Conservation (phyloP, 2,888 invertebrate species). For the Agrochola lychnidis region DNA sequence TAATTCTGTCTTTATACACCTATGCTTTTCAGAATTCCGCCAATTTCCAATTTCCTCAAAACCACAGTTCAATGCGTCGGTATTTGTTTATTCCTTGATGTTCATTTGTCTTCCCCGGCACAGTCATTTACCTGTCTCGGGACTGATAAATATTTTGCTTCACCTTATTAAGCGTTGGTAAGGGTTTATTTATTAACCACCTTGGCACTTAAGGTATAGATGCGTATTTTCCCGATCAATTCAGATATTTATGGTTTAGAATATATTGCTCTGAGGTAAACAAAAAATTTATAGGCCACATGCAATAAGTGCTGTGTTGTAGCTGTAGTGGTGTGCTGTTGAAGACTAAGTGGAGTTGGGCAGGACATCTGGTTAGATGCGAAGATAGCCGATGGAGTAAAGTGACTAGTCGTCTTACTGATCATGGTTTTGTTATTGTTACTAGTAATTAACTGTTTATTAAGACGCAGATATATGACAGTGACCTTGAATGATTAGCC, state of each 20-base stretch:
- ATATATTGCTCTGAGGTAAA: neutral
- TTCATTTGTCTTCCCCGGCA: conserved; percentile 42
- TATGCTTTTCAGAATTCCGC: neutral
- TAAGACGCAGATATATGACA: too few species aligned
- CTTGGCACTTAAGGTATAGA: neutral
- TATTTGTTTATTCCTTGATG: conserved; percentile 28
- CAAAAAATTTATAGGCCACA: neutral
- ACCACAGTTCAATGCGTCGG: conserved; percentile 31
- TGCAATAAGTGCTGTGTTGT: neutral
- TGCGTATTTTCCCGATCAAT: too few species aligned
- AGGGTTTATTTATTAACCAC: conserved; percentile 28
- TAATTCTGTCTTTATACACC: too few species aligned
- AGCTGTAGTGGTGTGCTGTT: too few species aligned
- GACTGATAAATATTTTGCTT: conserved; percentile 35
- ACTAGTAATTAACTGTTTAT: too few species aligned
- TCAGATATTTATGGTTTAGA: neutral
- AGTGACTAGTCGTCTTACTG: too few species aligned
- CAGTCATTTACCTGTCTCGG: conserved; percentile 21
- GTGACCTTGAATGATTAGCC: too few species aligned
- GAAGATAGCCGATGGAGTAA: too few species aligned
- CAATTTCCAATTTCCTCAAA: neutral
- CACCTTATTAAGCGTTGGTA: conserved; percentile 13
- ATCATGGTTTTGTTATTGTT: too few species aligned
- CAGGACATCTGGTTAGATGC: too few species aligned
- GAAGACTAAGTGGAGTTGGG: too few species aligned